These are phyloP conservation scores for Plagiodera versicolora DNA, from an alignment of 2,888 invertebrate species.

Conservation along the genomic window DNA sequence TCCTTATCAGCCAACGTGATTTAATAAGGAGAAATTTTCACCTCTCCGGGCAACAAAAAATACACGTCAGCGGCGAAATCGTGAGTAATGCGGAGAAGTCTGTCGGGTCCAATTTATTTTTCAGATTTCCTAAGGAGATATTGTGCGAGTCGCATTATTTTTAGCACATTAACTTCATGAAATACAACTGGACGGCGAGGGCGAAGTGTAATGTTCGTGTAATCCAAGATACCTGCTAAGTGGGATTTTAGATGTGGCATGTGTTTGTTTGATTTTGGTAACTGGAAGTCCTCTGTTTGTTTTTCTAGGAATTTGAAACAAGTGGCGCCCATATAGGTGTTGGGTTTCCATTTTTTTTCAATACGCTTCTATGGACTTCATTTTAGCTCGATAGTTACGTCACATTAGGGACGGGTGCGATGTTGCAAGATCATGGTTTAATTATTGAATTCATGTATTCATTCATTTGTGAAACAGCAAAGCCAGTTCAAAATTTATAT, in stretches of 20 bases:
- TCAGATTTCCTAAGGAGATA: constrained; percentile 16
- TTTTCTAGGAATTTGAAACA: constrained; percentile 22
- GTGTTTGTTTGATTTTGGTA: constrained; percentile 12
- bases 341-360: no score
- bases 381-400: no score
- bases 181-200: constrained; percentile 2
- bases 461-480: no score
- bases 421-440: no score
- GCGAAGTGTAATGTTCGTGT: not conserved
- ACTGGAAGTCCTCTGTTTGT: constrained; percentile 16
- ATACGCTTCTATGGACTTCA: no score
- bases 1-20: constrained; percentile 31
- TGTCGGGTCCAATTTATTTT: constrained; percentile 18
- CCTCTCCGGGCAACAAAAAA: constrained; percentile 32
- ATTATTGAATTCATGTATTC: no score
- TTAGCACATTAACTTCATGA: constrained; percentile 2
- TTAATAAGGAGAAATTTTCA: constrained; percentile 36
- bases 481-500: no score
- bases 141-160: constrained; percentile 7
- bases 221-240: not conserved
- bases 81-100: constrained; percentile 3
- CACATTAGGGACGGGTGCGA: no score
- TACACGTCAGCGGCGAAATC: constrained; percentile 15
- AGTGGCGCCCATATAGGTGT: constrained; percentile 28
- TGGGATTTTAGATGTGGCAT: constrained; percentile 5